These are phyloP conservation scores for Andrena haemorrhoa DNA, from an alignment of 2,888 invertebrate species.

Conservation along the genomic window DNA sequence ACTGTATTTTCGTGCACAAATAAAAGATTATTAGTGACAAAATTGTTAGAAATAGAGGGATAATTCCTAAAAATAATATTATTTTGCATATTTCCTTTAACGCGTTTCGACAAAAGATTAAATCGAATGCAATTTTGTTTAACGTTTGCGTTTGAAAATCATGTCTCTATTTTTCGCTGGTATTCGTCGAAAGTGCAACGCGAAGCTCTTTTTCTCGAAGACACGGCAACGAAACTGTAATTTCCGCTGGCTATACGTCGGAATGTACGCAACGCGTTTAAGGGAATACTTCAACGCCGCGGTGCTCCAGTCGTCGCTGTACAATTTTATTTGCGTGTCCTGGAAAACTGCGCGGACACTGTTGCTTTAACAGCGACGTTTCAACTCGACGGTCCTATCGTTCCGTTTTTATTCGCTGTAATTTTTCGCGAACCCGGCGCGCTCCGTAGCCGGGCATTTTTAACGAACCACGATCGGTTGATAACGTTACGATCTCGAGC, in stretches of 20 bases:
- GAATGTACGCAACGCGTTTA: constrained; percentile 32
- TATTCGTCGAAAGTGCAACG: background rate
- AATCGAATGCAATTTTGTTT: background rate
- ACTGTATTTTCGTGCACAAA: too few relatives aligned
- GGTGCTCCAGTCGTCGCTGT: background rate
- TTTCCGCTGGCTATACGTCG: background rate
- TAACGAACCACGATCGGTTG: constrained; percentile 1
- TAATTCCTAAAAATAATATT: background rate
- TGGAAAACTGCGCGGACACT: constrained; percentile 10
- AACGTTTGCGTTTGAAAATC: background rate
- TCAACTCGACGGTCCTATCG: background rate
- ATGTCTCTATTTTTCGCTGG: background rate
- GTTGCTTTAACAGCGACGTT: constrained; percentile 29
- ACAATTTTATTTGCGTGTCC: constrained; percentile 38
- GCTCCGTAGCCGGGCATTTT: background rate
- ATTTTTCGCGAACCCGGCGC: background rate
- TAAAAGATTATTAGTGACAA: background rate
- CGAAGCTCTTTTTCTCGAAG: background rate
- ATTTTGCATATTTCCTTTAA: background rate
- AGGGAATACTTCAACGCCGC: constrained; percentile 27
- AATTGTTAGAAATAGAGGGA: background rate
- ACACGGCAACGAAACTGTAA: background rate
- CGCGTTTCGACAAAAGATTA: background rate
- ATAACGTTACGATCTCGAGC: background rate
- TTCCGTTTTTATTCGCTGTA: constrained; percentile 21